These are phyloP conservation scores for Addax nasomaculatus DNA, from an alignment of 2,113 vertebrate genomes.

Conservation along the genomic window DNA sequence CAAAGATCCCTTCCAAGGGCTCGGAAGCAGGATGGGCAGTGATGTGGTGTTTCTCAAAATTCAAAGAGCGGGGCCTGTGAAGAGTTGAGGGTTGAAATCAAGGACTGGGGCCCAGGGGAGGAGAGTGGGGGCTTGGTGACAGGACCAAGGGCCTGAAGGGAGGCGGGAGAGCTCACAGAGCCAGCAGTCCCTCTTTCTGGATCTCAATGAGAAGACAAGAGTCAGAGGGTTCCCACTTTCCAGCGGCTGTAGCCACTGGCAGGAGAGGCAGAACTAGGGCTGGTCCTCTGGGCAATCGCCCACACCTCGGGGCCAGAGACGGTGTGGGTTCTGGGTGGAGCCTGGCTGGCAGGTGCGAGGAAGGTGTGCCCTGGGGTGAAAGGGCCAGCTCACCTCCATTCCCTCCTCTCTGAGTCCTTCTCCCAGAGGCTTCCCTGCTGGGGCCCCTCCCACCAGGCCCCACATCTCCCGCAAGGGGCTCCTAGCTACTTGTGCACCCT, in stretches of 20 bases:
- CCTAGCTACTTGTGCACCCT: background rate
- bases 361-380: background rate
- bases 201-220: background rate
- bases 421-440: background rate
- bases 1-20: background rate
- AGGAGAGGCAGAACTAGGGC: background rate
- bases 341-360: background rate
- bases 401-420: background rate
- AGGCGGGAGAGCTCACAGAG: background rate
- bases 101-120: background rate
- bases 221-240: background rate
- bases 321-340: background rate
- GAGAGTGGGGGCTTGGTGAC: background rate
- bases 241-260: background rate
- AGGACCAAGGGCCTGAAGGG: background rate
- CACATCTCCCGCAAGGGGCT: background rate
- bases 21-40: background rate
- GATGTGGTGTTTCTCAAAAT: background rate
- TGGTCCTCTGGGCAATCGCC: background rate
- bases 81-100: background rate
- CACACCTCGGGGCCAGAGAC: background rate
- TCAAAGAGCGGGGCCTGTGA: background rate
- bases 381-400: background rate
- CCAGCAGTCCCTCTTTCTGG: background rate
- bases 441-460: background rate